Conservation (phyloP, 2,113 vertebrate species). For the Aegotheles bennettii region DNA sequence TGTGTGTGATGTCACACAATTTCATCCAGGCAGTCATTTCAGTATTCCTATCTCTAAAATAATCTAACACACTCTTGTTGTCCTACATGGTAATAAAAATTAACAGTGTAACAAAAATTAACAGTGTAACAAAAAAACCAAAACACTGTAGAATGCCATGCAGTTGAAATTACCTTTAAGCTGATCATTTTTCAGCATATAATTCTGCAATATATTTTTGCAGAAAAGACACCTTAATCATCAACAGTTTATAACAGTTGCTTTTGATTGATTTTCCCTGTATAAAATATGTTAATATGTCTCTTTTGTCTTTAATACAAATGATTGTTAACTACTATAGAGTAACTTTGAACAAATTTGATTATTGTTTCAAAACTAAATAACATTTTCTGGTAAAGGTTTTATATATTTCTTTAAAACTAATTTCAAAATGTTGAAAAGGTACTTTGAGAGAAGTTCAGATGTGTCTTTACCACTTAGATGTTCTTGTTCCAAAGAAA, state of each 20-base stretch:
- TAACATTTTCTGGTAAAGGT: background rate
- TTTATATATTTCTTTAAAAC: background rate
- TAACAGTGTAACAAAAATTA: background rate
- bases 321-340: background rate
- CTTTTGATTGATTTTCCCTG: background rate
- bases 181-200: background rate
- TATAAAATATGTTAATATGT: background rate
- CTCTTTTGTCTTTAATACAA: background rate
- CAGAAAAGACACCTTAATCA: background rate
- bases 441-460: background rate
- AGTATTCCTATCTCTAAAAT: background rate
- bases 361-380: background rate
- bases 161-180: background rate
- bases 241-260: background rate
- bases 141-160: background rate
- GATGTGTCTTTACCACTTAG: background rate
- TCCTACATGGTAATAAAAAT: background rate
- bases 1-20: background rate
- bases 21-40: background rate
- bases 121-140: too few species aligned
- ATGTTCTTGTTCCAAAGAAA: background rate
- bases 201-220: background rate
- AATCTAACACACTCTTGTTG: background rate
- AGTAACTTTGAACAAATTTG: background rate
- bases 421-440: background rate